Evolutionary conservation across 2,888 invertebrate species (phyloP).

Genomic region (Troilus luridus): DNA sequence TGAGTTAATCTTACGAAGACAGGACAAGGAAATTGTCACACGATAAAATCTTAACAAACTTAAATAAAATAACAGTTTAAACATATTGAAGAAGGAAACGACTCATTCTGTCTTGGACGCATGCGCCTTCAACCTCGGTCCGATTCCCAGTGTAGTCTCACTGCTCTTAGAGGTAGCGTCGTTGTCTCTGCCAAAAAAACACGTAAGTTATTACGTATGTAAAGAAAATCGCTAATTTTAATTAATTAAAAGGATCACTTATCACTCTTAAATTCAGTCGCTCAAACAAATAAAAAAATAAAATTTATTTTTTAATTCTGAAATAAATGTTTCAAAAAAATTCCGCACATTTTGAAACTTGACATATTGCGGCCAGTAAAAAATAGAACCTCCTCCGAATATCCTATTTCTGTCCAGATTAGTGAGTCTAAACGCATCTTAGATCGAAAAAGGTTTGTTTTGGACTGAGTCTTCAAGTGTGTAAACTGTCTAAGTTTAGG

Average conservation of each 20-base stretch:
- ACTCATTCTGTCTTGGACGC: constrained; percentile 12
- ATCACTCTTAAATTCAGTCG: too few species aligned
- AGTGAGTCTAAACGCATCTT: not conserved
- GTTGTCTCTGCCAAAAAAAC: not conserved
- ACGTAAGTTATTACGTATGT: constrained; percentile 40
- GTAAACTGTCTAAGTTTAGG: not conserved
- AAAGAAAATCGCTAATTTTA: not conserved
- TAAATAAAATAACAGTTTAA: constrained; percentile 42
- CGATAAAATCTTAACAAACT: constrained; percentile 30
- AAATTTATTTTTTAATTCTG: not conserved
- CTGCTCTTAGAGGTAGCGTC: not conserved
- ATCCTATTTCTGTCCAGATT: not conserved
- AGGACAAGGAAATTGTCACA: constrained; percentile 4
- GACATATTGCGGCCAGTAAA: not conserved
- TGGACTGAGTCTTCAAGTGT: not conserved
- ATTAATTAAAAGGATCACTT: not conserved
- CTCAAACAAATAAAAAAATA: not conserved
- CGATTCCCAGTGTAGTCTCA: not conserved
- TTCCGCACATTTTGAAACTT: not conserved
- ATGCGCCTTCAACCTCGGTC: not conserved
- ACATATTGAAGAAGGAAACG: constrained; percentile 46
- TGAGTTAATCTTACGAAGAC: not conserved
- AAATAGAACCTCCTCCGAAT: not conserved
- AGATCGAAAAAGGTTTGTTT: constrained; percentile 2
- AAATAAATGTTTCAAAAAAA: not conserved